Conservation (phyloP, 2,797 vertebrate genomes). For the Crenichthys baileyi region DNA sequence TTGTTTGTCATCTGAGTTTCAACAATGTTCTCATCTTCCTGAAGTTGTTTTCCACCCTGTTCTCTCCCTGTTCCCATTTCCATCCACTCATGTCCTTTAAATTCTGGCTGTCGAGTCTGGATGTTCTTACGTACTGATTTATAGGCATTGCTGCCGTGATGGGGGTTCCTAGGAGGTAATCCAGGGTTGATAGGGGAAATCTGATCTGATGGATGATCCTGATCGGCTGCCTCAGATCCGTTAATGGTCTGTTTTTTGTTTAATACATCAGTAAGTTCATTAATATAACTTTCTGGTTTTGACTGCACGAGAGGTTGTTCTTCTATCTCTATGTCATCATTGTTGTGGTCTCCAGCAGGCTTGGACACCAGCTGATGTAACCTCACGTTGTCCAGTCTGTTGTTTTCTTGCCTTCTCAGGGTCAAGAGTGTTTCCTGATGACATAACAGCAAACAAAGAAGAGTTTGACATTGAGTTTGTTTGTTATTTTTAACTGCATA, state of each 20-base stretch:
- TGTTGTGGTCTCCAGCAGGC: conserved; percentile 16
- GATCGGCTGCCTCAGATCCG: conserved; percentile 32
- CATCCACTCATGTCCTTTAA: conserved; percentile 41
- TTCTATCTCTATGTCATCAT: conserved; percentile 29
- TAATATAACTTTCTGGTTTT: conserved; percentile 21
- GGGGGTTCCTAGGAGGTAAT: neutral
- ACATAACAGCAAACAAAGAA: conserved; percentile 4
- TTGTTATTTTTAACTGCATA: neutral
- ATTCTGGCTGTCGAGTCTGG: neutral
- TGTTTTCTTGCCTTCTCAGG: conserved; percentile 65
- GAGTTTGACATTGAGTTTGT: neutral
- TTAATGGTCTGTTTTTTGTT: conserved; percentile 24
- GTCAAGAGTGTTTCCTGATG: conserved; percentile 66
- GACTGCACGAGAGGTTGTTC: conserved; percentile 18
- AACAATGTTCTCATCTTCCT: conserved; percentile 30
- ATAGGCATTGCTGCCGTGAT: neutral
- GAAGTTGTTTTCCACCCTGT: conserved; percentile 17
- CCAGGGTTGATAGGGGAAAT: neutral
- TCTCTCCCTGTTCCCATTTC: conserved; percentile 47
- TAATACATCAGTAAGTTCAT: conserved; percentile 36
- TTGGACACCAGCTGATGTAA: conserved; percentile 36
- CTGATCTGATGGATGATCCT: conserved; percentile 17
- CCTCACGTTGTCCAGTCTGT: conserved; percentile 51
- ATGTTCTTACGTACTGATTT: conserved; percentile 4
- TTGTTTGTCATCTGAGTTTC: conserved; percentile 34